Conservation (phyloP, 2,113 vertebrate genomes). For the Trematocara marginatum region DNA sequence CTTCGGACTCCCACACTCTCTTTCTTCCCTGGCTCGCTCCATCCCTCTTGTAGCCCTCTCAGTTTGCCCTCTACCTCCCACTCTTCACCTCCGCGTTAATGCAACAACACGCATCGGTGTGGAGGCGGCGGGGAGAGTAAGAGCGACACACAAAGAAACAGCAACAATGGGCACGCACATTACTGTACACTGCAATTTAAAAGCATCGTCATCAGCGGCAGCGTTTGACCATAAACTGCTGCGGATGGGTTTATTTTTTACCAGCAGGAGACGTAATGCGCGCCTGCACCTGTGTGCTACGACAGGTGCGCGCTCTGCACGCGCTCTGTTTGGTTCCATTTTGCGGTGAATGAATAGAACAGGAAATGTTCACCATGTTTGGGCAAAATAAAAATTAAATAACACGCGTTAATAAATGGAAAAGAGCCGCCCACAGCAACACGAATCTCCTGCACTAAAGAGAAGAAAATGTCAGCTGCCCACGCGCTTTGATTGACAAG, state of each 20-base stretch:
- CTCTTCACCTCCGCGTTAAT: conserved; percentile 67
- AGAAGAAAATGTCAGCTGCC: not conserved
- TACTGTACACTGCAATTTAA: conserved; percentile 21
- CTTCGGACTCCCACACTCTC: conserved; percentile 53
- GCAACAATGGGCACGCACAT: conserved; percentile 32
- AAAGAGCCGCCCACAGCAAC: not conserved
- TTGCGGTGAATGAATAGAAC: not conserved
- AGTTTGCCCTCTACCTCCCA: conserved; percentile 70
- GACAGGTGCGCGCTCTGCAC: not conserved
- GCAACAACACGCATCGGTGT: conserved; percentile 62
- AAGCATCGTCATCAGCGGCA: conserved; percentile 1
- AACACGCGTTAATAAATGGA: not conserved
- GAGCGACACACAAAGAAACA: conserved; percentile 6
- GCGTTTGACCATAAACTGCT: not conserved
- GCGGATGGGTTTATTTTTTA: not conserved
- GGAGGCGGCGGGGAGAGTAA: conserved; percentile 55
- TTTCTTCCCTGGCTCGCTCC: conserved; percentile 42
- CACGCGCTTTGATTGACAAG: conserved; percentile 17
- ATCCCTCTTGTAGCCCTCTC: conserved; percentile 63
- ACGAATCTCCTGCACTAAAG: not conserved
- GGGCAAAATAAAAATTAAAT: not conserved
- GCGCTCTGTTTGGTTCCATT: not conserved
- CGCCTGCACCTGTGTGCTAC: not conserved
- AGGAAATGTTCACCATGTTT: not conserved
- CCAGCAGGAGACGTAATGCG: not conserved